Base-by-base conservation (phyloP, 2,797 vertebrate species). In the Sebastes nivosus region DNA sequence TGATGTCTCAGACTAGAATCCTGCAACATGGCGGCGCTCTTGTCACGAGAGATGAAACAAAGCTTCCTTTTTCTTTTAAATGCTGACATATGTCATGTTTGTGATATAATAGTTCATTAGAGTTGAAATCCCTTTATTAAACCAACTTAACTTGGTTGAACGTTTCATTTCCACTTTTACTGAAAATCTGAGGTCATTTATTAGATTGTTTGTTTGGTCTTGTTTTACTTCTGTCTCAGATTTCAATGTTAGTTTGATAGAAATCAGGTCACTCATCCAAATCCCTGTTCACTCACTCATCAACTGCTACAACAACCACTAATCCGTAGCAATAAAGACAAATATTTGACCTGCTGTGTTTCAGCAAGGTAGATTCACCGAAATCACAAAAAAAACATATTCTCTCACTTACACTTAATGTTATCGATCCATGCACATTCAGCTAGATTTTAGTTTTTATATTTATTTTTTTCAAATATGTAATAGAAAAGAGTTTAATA, bases 181-280 rank as follows among this genome's bases (percentile, higher is more conserved):
- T 6, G 30, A 30, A 36, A 80, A 71, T 72, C 75, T 20, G 73
- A 46, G 29, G 29, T 38, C 10, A 29, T 67, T 60, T 59, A 46
- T 77, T 60, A 50, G 46, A 64, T 57, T 77, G 46, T 52, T 58
- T 75, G 34, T 72, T 65, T 77, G 55, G 16, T 67, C 58, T 55
- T 5, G 20, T 22, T 14, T 57, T 78, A 7, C 20, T 13, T 8
- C 65, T 77, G 32, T 32, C 27, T 63, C 46, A 16, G 60, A 50
- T 66, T 63, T 74, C 34, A 59, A 27, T 34, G 55, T 59, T 58
- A 54, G 30, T 38, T 74, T 32, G 8, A 38, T 10, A 8, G 65
- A 52, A 52, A 52, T 52, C n/a, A 60, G 46, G 61, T 46, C 73
- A 70, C 38, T 75, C n/a, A 66, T 74, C 38, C 57, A 79, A 79